These are phyloP conservation scores for Calypte anna DNA, from an alignment of 2,113 vertebrate genomes.

Conservation along the genomic window DNA sequence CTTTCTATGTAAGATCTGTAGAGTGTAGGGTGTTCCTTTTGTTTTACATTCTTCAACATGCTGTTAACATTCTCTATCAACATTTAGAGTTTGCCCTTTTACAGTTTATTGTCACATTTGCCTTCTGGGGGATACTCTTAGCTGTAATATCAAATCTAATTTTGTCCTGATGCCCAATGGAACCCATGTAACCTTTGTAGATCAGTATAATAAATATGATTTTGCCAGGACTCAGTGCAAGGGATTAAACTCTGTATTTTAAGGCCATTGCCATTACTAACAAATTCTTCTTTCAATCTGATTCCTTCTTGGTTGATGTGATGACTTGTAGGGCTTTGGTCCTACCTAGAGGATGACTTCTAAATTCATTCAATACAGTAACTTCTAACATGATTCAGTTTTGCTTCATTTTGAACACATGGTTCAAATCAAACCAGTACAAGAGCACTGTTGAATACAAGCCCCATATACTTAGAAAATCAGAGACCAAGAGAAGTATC, in stretches of 20 bases:
- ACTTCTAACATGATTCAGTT: background rate
- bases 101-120: constrained; percentile 51
- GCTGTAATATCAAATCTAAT: constrained; percentile 40
- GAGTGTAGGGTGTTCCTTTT: background rate
- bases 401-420: background rate
- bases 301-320: background rate
- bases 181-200: constrained; percentile 53
- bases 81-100: constrained; percentile 54
- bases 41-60: constrained; percentile 19
- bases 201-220: constrained; percentile 7
- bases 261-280: background rate
- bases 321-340: background rate
- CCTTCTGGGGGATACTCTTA: constrained; percentile 25
- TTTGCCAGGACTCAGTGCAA: background rate
- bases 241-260: constrained; percentile 3
- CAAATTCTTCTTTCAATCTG: background rate
- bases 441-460: background rate
- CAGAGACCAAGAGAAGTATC: background rate
- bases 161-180: constrained; percentile 37
- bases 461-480: background rate
- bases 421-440: background rate
- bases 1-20: background rate
- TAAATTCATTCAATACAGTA: background rate
- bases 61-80: constrained; percentile 58
- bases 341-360: background rate